Evolutionary conservation across 1,140 invertebrate genomes (phyloP), one percentile per base, ranked within the genome.

Genomic region (Calosoma granatense): DNA sequence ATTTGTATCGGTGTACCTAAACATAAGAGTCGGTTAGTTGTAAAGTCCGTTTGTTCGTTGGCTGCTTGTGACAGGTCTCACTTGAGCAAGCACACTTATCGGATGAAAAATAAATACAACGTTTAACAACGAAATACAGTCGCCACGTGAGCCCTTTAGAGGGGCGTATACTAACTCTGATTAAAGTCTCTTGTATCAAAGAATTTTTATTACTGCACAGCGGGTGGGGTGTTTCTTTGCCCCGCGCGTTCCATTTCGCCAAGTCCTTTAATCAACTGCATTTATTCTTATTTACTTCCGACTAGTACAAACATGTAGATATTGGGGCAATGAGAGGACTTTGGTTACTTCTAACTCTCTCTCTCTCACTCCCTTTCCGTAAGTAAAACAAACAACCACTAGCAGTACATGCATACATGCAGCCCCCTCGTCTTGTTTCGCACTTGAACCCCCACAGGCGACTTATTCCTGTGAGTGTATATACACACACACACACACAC

Each of bases 221-320:
- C 17, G 4, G 41, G 41, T 11, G 17, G 41, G 17, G 17, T 4
- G 17, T 17, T 12, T 4, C 15, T 11, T 47, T 47, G 6, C 15
- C 9, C 17, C 41, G 4, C 4, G 15, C 6, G 17, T 12, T 17
- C 9, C 9, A 12, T 47, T 11, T 3, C 17, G 9, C 4, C 17
- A 11, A 9, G 41, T 47, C 17, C 41, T 47, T 47, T 47, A 47
- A 47, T 47, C 41, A 47, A 47, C 41, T 47, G 17, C 41, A 47
- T 47, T 47, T 47, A 47, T 47, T 47, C 41, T 47, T 47, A 47
- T 47, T 47, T 47, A 47, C 41, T 47, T 47, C 41, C 41, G 41
- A 4, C n/a, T n/a, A n/a, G 41, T 47, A 47, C 15, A 47, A 47
- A 47, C 41, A 47, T 47, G 41, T 47, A 47, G 41, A 47, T 47